These are phyloP conservation scores for Cataglyphis albicans DNA, from an alignment of 2,888 invertebrate species.

Conservation along the genomic window DNA sequence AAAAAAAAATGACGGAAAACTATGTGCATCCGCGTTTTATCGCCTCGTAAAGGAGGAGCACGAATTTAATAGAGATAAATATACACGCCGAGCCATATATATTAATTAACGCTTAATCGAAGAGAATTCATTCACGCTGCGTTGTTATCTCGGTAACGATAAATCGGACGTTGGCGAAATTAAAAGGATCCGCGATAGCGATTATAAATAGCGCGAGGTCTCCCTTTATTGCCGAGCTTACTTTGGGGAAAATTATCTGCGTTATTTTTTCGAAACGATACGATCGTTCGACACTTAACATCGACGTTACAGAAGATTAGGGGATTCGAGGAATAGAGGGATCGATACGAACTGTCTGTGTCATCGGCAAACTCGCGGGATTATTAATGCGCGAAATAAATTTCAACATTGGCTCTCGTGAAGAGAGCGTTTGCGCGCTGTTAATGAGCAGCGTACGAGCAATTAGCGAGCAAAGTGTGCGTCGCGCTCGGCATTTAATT, in stretches of 20 bases:
- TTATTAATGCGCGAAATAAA: slow-evolving; percentile 27
- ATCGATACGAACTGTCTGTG: not conserved
- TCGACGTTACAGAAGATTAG: not conserved
- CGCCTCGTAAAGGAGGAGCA: not conserved
- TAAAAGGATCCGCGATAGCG: slow-evolving; percentile 7
- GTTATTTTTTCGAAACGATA: not conserved
- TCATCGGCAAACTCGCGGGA: not conserved
- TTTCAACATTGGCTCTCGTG: not conserved
- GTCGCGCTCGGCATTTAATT: slow-evolving; percentile 20
- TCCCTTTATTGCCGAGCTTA: not conserved
- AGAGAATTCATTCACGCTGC: slow-evolving; percentile 8
- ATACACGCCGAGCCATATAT: slow-evolving; percentile 3
- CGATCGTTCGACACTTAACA: not conserved
- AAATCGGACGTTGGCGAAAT: slow-evolving; percentile 11
- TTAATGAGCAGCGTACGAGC: slow-evolving; percentile 12
- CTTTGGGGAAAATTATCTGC: not conserved
- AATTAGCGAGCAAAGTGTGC: slow-evolving; percentile 28
- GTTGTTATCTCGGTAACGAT: slow-evolving; percentile 17
- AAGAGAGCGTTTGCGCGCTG: slow-evolving; percentile 12
- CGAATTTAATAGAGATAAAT: not conserved
- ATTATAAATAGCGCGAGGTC: not conserved
- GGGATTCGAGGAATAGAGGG: not conserved
- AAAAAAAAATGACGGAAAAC: not conserved
- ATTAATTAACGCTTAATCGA: slow-evolving; percentile 46
- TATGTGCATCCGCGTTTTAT: not conserved